Percentiles rank a stretch among this genome's conserved stretches.
Evolutionary conservation across 2,113 vertebrate genomes (phyloP).

Genomic region (Chaetodon auriga): DNA sequence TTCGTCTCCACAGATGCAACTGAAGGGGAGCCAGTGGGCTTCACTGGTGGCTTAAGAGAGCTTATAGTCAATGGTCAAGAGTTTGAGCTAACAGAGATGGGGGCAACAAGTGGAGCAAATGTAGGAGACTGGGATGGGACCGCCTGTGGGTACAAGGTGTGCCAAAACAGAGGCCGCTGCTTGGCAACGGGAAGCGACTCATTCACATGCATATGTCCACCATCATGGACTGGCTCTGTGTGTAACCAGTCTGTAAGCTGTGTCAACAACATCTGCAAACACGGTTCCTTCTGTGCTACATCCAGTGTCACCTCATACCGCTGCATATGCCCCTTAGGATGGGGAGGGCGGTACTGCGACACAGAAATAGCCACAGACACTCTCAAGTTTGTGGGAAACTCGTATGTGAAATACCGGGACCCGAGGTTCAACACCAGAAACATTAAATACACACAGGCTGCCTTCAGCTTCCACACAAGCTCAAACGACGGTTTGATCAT

Average conservation of each 20-base stretch:
- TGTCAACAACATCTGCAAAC: conserved; percentile 79
- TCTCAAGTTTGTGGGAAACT: conserved; percentile 85
- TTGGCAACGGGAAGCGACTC: conserved; percentile 51
- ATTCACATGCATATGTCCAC: conserved; percentile 85
- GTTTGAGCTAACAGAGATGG: conserved; percentile 85
- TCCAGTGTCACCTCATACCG: conserved; percentile 75
- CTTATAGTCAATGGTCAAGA: conserved; percentile 84
- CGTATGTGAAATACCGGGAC: conserved; percentile 89
- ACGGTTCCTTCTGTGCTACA: conserved; percentile 82
- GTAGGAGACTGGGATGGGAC: conserved; percentile 91
- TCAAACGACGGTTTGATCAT: conserved; percentile 82
- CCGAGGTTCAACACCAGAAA: conserved; percentile 83
- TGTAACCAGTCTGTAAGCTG: conserved; percentile 86
- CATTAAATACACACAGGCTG: conserved; percentile 81
- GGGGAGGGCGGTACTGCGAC: conserved; percentile 85
- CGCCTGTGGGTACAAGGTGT: conserved; percentile 87
- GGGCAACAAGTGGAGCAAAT: conserved; percentile 85
- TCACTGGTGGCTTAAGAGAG: conserved; percentile 88
- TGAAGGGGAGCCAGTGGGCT: conserved; percentile 82
- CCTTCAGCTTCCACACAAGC: conserved; percentile 86
- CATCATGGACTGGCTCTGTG: conserved; percentile 80
- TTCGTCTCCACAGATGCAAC: conserved; percentile 81
- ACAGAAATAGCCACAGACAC: conserved; percentile 75
- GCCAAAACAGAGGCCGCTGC: conserved; percentile 85
- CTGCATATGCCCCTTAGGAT: conserved; percentile 87